phyloP scores from a whole-genome alignment of 2,113 vertebrate genomes.

The Cervus canadensis region DNA sequence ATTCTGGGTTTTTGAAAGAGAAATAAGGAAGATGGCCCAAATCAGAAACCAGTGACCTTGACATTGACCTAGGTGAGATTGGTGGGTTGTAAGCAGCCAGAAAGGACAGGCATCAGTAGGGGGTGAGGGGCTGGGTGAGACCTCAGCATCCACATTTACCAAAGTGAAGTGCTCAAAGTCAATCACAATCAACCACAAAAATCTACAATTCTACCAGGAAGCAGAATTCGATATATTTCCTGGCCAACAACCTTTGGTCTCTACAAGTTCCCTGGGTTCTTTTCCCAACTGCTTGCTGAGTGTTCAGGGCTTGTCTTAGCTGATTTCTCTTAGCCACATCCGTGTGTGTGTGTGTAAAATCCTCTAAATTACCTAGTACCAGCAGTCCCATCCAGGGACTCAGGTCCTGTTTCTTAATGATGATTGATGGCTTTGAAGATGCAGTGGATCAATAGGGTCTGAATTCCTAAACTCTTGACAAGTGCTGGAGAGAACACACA shows the following conservation, averaged over 20 bases:
- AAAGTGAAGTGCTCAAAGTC: background rate
- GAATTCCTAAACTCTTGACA: conserved; percentile 73
- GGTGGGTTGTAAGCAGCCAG: background rate
- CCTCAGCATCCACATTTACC: background rate
- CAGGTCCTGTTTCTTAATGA: conserved; percentile 70
- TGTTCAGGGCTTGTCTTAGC: background rate
- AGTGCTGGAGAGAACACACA: conserved; percentile 56
- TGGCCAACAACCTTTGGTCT: background rate
- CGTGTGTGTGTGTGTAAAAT: background rate
- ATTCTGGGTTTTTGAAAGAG: background rate
- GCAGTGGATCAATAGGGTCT: conserved; percentile 65
- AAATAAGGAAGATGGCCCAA: background rate
- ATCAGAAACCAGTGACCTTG: background rate
- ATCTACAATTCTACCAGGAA: background rate
- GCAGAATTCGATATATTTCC: background rate
- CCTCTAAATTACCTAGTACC: conserved; percentile 57
- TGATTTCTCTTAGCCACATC: background rate
- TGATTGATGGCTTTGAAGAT: conserved; percentile 72
- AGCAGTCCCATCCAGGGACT: background rate
- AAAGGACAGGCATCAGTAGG: background rate
- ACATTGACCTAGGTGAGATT: background rate
- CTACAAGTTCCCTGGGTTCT: background rate
- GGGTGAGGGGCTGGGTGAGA: background rate
- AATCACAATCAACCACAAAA: background rate
- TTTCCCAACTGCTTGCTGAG: background rate